A percentile compares a stretch with the other conserved stretches of the same genome.
Conservation (phyloP, 2,888 invertebrate species). For the Fragum fragum region DNA sequence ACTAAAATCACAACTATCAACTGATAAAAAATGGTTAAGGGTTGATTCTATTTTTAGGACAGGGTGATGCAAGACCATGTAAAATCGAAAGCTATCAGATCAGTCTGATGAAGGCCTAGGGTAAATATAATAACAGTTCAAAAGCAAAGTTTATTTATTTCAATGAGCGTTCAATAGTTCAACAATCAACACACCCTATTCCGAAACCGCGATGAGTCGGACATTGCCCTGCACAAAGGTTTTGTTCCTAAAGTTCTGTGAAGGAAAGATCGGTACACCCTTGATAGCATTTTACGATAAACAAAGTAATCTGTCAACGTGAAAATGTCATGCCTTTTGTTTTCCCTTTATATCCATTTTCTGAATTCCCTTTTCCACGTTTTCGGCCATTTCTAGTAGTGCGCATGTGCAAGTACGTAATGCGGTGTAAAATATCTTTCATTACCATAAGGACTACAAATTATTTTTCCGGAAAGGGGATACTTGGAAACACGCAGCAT, state of each 20-base stretch:
- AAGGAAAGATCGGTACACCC: conserved; percentile 74
- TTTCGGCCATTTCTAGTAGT: conserved; percentile 81
- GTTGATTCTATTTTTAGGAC: conserved; percentile 10
- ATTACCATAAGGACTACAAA: too few species aligned
- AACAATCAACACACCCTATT: conserved; percentile 43
- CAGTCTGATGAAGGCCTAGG: too few species aligned
- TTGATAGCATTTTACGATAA: conserved; percentile 76
- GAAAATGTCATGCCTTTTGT: conserved; percentile 85
- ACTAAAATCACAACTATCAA: too few species aligned
- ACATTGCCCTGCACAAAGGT: conserved; percentile 70
- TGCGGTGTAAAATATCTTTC: background rate
- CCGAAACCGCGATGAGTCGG: background rate
- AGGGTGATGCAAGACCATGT: conserved; percentile 28
- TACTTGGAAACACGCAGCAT: too few species aligned
- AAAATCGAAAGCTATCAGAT: too few species aligned
- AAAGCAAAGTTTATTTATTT: background rate
- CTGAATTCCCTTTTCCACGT: conserved; percentile 81
- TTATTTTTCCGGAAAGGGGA: too few species aligned
- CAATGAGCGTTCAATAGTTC: background rate
- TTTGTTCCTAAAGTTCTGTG: conserved; percentile 76
- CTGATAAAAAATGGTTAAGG: background rate
- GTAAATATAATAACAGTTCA: too few species aligned
- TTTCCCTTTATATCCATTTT: conserved; percentile 80
- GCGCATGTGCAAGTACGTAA: conserved; percentile 22
- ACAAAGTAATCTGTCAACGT: conserved; percentile 38